Conservation (phyloP, 2,113 vertebrate genomes). For the Siniperca knerii region DNA sequence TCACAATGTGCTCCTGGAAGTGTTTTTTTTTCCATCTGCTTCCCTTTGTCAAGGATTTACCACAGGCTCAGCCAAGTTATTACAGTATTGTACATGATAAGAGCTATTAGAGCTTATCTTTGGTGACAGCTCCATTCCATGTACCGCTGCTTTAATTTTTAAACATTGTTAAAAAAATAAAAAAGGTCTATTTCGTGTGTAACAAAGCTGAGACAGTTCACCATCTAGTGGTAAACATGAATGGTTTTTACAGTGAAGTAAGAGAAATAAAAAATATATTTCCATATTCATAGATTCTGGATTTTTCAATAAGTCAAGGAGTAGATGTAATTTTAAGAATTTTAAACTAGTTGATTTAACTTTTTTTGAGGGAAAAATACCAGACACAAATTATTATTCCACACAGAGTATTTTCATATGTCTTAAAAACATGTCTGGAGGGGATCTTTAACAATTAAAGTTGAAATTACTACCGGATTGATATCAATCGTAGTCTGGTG, state of each 20-base stretch:
- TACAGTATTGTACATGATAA: conserved; percentile 44
- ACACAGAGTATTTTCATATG: background rate
- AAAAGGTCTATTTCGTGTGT: no score
- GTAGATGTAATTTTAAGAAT: background rate
- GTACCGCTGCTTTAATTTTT: conserved; percentile 50
- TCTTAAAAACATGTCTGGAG: background rate
- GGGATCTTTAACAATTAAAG: background rate
- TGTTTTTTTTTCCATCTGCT: conserved; percentile 7
- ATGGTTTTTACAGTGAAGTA: background rate
- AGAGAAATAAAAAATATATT: background rate
- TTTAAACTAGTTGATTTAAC: background rate
- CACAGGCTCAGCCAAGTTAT: background rate
- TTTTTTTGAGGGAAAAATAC: background rate
- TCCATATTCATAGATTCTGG: no score
- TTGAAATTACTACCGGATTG: conserved; percentile 87
- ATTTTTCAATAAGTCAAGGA: background rate
- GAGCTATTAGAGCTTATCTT: conserved; percentile 58
- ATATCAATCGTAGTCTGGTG: conserved; percentile 92
- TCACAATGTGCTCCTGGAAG: background rate
- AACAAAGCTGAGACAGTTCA: no score
- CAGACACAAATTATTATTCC: background rate
- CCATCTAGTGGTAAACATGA: background rate
- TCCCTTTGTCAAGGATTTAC: background rate
- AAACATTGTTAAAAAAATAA: conserved; percentile 27
- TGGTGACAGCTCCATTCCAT: conserved; percentile 46